Conservation (phyloP, 2,888 invertebrate genomes). For the Bhutanitis thaidina region DNA sequence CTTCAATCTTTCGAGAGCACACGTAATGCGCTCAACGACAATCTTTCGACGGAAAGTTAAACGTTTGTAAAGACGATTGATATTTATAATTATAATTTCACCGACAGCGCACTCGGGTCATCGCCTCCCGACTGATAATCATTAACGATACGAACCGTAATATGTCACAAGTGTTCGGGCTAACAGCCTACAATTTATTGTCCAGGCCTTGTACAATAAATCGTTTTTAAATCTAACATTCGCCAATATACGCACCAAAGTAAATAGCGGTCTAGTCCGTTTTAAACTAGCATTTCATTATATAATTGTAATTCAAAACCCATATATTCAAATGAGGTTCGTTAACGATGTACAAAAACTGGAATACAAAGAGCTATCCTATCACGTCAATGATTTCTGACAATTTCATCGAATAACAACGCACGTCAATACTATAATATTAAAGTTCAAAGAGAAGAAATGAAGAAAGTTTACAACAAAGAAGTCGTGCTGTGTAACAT, state of each 20-base stretch:
- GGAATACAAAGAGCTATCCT: neutral
- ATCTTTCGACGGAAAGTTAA: neutral
- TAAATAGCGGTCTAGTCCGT: neutral
- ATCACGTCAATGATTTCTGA: conserved; percentile 1
- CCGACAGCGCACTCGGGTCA: conserved; percentile 1
- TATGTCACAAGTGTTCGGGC: neutral
- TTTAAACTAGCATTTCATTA: conserved; percentile 1
- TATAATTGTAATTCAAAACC: conserved; percentile 13
- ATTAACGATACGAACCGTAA: neutral
- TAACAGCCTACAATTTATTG: conserved; percentile 9
- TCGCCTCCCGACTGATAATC: conserved; percentile 1
- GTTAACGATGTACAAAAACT: conserved; percentile 2
- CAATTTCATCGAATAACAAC: neutral
- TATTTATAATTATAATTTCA: neutral
- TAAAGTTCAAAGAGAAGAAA: neutral
- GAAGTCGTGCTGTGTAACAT: neutral
- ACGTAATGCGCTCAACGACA: neutral
- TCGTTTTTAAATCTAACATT: conserved; percentile 17
- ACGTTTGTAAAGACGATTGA: conserved; percentile 5
- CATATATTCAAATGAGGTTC: conserved; percentile 12
- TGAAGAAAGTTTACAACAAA: conserved; percentile 7
- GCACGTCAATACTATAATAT: conserved; percentile 1
- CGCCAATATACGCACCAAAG: neutral
- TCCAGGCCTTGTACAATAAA: conserved; percentile 1
- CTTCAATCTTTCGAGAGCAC: neutral